Evolutionary conservation across 2,888 invertebrate species (phyloP).

Genomic region (Melanotus villosus): DNA sequence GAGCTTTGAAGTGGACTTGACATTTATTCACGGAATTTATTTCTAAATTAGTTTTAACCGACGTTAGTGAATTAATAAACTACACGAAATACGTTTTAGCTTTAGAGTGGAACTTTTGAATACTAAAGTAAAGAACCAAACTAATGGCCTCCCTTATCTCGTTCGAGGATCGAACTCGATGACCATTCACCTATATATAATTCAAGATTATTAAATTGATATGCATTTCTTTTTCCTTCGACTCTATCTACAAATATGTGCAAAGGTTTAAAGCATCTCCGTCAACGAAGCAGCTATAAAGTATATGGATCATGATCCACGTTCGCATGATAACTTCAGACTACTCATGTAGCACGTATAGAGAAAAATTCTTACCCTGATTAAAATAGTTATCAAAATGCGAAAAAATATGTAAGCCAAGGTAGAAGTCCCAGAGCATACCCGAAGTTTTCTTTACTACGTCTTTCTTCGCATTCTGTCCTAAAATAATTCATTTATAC

Average conservation of each 20-base stretch:
- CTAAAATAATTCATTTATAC: constrained; percentile 12
- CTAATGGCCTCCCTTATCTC: not conserved
- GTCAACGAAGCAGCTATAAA: not conserved
- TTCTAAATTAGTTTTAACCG: too few species aligned
- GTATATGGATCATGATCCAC: too few species aligned
- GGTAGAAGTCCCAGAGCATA: not conserved
- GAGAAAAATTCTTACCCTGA: not conserved
- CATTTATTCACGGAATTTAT: too few species aligned
- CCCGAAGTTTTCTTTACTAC: constrained; percentile 1
- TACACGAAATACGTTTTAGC: too few species aligned
- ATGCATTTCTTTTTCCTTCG: too few species aligned
- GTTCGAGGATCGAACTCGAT: not conserved
- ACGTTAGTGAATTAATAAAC: too few species aligned
- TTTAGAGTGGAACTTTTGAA: not conserved
- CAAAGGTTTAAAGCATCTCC: too few species aligned
- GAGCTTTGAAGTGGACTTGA: too few species aligned
- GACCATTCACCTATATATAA: not conserved
- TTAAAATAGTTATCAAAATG: not conserved
- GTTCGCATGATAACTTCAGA: too few species aligned
- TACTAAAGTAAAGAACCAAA: not conserved
- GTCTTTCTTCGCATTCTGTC: not conserved
- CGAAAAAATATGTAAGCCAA: not conserved
- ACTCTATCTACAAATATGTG: too few species aligned
- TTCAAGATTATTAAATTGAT: too few species aligned
- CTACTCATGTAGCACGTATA: too few species aligned